phyloP scores from a whole-genome alignment of 2,113 vertebrate genomes.

The Actinemys pallida region DNA sequence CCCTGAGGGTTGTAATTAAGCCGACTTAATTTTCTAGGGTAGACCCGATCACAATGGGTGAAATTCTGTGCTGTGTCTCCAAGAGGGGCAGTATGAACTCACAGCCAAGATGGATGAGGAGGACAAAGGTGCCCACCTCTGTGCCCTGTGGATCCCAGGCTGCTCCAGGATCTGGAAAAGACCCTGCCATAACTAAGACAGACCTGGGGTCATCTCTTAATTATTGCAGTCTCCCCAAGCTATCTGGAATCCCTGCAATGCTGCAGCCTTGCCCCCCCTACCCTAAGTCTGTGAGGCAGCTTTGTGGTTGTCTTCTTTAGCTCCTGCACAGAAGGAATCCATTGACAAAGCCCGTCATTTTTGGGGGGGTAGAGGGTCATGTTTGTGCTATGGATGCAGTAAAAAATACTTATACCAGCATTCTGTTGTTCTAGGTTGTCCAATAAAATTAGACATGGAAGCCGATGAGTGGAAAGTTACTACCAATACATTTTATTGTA shows the following conservation, averaged over 20 bases:
- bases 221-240: not conserved
- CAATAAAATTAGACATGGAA: not conserved
- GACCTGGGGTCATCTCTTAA: not conserved
- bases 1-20: not conserved
- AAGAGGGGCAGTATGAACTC: not conserved
- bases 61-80: not conserved
- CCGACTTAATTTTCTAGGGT: not conserved
- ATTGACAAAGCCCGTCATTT: not conserved
- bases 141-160: not conserved
- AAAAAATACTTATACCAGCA: not conserved
- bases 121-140: not conserved
- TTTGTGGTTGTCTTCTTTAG: not conserved
- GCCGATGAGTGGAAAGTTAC: not conserved
- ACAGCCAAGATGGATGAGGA: not conserved
- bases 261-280: not conserved
- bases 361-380: fast-evolving
- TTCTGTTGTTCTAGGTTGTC: not conserved
- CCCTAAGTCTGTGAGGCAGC: not conserved
- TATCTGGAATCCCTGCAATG: not conserved
- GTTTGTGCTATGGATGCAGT: not conserved
- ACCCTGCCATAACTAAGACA: too few relatives aligned
- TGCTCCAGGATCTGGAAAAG: not conserved
- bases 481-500: not conserved
- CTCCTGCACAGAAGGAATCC: not conserved
- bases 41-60: not conserved